Percentiles rank a stretch among this genome's conserved stretches.
Conservation (phyloP, 37 sponge, comb jelly and placozoan genomes). For the Mnemiopsis leidyi region DNA sequence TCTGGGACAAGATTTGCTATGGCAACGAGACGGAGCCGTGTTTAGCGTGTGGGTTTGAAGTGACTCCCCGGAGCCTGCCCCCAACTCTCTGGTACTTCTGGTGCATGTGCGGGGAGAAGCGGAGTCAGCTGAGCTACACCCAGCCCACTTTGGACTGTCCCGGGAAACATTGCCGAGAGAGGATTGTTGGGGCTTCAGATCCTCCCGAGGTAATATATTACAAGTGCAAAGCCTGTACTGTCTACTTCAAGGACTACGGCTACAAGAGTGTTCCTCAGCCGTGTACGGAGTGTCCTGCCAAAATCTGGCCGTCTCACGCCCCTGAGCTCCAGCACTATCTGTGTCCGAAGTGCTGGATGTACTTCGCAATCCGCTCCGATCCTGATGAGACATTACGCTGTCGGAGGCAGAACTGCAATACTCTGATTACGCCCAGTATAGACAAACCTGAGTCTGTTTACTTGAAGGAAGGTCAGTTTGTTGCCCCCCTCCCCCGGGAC, state of each 20-base stretch:
- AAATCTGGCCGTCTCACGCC: not conserved
- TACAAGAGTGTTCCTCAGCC: not conserved
- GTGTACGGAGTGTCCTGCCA: not conserved
- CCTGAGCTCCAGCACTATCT: slow-evolving; percentile 32
- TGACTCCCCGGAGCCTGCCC: not conserved
- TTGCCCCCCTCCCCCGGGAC: not conserved
- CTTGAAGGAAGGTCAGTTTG: not conserved
- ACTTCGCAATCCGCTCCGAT: not conserved
- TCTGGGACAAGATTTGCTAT: slow-evolving; percentile 9
- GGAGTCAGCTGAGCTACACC: not conserved
- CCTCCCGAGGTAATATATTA: not conserved
- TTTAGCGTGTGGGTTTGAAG: slow-evolving; percentile 12
- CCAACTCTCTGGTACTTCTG: slow-evolving; percentile 1
- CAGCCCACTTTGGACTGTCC: not conserved
- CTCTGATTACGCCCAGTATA: not conserved
- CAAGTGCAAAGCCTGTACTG: slow-evolving; percentile 42
- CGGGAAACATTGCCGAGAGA: slow-evolving; percentile 14
- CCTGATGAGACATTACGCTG: not conserved
- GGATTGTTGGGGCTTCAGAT: not conserved
- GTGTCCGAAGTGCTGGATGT: slow-evolving; percentile 23
- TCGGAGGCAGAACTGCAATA: slow-evolving; percentile 11
- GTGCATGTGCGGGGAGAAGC: slow-evolving; percentile 18
- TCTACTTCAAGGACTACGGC: not conserved
- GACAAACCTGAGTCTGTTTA: not conserved
- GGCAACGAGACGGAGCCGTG: slow-evolving; percentile 17